Conservation (phyloP, 2,113 vertebrate genomes). For the Emydocephalus ijimae region DNA sequence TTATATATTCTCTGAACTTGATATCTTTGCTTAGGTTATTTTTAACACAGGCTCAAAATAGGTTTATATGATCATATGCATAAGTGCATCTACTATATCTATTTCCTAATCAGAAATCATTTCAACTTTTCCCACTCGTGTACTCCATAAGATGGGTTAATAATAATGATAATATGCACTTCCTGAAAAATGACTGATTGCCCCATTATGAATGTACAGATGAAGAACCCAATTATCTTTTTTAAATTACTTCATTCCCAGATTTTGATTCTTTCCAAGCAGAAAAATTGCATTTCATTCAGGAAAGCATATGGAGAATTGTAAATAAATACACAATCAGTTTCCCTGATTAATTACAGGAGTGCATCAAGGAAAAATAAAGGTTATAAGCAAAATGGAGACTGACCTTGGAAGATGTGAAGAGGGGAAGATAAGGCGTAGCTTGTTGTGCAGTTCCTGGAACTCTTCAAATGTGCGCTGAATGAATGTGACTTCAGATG, state of each 20-base stretch:
- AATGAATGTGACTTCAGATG: conserved; percentile 75
- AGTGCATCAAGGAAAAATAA: not conserved
- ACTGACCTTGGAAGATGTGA: conserved; percentile 87
- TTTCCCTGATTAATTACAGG: not conserved
- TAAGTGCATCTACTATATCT: not conserved
- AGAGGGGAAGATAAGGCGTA: conserved; percentile 89
- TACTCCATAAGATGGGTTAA: not conserved
- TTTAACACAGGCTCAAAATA: not conserved
- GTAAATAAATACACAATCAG: not conserved
- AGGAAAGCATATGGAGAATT: not conserved
- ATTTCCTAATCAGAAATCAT: not conserved
- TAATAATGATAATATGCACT: not conserved
- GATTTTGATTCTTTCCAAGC: not conserved
- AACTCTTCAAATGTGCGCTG: conserved; percentile 96
- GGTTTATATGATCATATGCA: not conserved
- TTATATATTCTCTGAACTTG: not conserved
- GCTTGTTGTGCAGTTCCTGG: conserved; percentile 91
- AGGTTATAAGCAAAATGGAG: accelerated
- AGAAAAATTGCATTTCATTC: not conserved
- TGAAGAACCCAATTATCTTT: not conserved
- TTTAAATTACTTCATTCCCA: not conserved
- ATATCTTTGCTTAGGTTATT: not conserved
- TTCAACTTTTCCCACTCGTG: not conserved
- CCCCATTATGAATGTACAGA: not conserved
- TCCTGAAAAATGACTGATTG: not conserved